These are phyloP conservation scores for Rynchops niger DNA, from an alignment of 2,113 vertebrate genomes.

Conservation along the genomic window DNA sequence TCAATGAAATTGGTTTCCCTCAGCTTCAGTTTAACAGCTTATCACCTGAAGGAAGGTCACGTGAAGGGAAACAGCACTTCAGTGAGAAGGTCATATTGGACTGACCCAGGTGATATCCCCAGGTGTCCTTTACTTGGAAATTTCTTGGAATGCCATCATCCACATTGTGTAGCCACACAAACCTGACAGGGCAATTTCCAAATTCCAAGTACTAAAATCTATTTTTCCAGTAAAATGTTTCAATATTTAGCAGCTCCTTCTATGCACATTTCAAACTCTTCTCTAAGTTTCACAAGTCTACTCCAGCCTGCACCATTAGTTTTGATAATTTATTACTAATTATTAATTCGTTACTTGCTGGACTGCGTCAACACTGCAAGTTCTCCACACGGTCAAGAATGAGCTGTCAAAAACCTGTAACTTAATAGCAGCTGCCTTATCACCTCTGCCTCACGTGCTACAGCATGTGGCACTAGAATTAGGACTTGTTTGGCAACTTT, in stretches of 20 bases:
- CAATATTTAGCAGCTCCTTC: neutral
- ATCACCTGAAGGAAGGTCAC: neutral
- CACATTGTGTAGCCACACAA: neutral
- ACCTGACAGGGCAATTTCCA: neutral
- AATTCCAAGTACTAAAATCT: neutral
- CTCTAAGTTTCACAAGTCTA: neutral
- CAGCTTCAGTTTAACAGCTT: neutral
- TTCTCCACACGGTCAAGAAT: neutral
- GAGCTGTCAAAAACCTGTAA: neutral
- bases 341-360: neutral
- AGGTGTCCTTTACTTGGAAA: neutral
- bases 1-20: neutral
- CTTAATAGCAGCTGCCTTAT: neutral
- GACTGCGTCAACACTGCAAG: neutral
- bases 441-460: neutral
- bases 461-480: neutral
- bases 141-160: neutral
- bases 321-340: neutral
- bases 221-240: neutral
- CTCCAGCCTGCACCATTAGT: neutral
- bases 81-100: neutral
- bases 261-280: neutral
- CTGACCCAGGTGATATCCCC: too few species aligned
- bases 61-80: neutral
- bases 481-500: neutral